Conservation (phyloP, 1,140 invertebrate species). For the Drosophila melanica region DNA sequence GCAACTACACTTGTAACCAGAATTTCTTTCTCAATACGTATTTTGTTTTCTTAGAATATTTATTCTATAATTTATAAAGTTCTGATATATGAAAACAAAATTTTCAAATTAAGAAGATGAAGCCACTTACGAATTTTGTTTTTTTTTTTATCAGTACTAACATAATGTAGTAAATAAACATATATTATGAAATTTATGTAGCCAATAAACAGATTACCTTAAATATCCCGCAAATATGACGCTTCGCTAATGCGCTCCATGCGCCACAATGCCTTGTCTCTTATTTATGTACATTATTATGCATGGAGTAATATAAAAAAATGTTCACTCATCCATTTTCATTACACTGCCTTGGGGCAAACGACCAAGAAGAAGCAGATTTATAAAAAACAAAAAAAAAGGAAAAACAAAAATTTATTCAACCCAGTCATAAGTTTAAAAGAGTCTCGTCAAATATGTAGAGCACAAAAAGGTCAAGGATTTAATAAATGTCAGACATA, state of each 20-base stretch:
- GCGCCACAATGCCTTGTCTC: neutral
- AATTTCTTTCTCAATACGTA: too few species aligned
- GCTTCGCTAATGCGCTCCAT: neutral
- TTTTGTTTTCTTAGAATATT: too few species aligned
- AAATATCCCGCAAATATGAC: neutral
- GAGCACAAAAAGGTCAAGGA: slow-evolving; percentile 6
- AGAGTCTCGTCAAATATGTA: neutral
- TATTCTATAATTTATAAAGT: too few species aligned
- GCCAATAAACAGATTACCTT: neutral
- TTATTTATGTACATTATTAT: slow-evolving; percentile 8
- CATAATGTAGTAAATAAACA: too few species aligned
- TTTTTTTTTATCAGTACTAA: too few species aligned
- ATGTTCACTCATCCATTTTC: slow-evolving; percentile 2
- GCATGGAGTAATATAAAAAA: slow-evolving; percentile 5
- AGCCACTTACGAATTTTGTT: too few species aligned
- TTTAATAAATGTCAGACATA: slow-evolving; percentile 7
- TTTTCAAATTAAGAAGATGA: too few species aligned
- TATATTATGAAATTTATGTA: too few species aligned
- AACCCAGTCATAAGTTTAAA: neutral
- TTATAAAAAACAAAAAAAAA: neutral
- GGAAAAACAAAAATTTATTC: neutral
- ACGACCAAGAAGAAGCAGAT: neutral
- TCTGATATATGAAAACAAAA: too few species aligned
- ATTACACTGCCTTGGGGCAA: neutral
- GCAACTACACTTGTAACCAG: too few species aligned